These are phyloP conservation scores for Tolypeutes matacus DNA, from an alignment of 2,797 vertebrate genomes.

Conservation along the genomic window DNA sequence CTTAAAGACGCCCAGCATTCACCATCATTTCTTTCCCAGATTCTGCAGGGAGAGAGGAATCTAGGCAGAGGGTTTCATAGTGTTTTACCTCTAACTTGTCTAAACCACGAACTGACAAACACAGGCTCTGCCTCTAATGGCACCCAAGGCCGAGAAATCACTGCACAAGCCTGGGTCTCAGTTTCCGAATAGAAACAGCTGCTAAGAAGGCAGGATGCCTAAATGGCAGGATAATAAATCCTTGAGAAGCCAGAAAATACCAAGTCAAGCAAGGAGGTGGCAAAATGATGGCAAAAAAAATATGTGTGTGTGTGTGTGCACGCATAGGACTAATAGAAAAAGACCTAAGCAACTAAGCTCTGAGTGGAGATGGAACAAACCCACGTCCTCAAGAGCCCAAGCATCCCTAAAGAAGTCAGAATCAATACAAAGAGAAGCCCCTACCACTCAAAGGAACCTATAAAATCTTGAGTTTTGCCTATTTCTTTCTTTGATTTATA, in stretches of 20 bases:
- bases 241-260: neutral
- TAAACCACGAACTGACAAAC: conserved; percentile 86
- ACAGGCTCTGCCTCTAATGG: conserved; percentile 74
- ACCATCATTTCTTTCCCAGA: conserved; percentile 71
- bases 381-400: neutral
- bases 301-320: too few species aligned
- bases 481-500: conserved; percentile 38
- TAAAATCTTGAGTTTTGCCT: neutral
- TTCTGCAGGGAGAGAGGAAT: conserved; percentile 83
- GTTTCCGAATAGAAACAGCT: neutral
- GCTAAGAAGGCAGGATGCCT: neutral
- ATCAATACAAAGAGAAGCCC: neutral
- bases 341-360: neutral
- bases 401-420: neutral
- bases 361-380: neutral
- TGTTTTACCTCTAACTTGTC: conserved; percentile 84
- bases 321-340: neutral
- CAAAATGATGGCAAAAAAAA: neutral
- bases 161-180: conserved; percentile 47
- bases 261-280: neutral
- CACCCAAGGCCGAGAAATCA: conserved; percentile 64
- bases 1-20: conserved; percentile 79
- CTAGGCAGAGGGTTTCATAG: conserved; percentile 81
- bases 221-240: neutral
- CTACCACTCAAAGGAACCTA: neutral